These are phyloP conservation scores for Scrobipalpa costella DNA, from an alignment of 2,888 invertebrate genomes.

Conservation along the genomic window DNA sequence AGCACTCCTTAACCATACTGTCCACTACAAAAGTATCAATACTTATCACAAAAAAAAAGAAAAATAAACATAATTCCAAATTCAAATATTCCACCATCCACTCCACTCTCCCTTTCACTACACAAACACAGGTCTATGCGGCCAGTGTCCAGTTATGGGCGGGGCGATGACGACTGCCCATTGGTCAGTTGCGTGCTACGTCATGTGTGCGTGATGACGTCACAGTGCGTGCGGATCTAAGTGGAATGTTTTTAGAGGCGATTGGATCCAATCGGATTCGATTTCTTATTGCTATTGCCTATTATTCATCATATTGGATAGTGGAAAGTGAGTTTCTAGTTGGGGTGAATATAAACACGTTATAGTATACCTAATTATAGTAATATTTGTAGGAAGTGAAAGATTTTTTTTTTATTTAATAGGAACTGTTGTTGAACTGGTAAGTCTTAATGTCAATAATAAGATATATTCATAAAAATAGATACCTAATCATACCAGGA, in stretches of 20 bases:
- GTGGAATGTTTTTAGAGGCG: constrained; percentile 29
- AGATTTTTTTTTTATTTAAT: constrained; percentile 3
- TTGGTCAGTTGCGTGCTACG: constrained; percentile 52
- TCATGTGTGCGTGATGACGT: constrained; percentile 27
- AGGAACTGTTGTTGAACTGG: neutral
- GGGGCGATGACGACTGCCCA: constrained; percentile 53
- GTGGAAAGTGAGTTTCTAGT: neutral
- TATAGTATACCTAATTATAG: neutral
- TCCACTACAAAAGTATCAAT: too few relatives aligned
- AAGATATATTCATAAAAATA: too few relatives aligned
- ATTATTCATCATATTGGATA: too few relatives aligned
- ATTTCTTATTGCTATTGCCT: neutral
- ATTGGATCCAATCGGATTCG: constrained; percentile 7
- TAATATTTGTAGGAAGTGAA: neutral
- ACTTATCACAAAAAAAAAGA: neutral
- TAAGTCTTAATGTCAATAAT: too few relatives aligned
- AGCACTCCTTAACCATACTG: too few relatives aligned
- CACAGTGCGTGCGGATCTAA: constrained; percentile 30
- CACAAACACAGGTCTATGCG: constrained; percentile 28
- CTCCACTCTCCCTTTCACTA: constrained; percentile 23
- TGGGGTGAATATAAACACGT: neutral
- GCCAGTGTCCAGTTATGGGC: constrained; percentile 58
- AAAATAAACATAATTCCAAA: constrained; percentile 20
- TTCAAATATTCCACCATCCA: constrained; percentile 13
- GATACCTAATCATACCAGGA: too few relatives aligned